A percentile compares a stretch with the other conserved stretches of the same genome.
phyloP scores from a whole-genome alignment of 2,797 vertebrate genomes.

The Centroberyx gerrardi region DNA sequence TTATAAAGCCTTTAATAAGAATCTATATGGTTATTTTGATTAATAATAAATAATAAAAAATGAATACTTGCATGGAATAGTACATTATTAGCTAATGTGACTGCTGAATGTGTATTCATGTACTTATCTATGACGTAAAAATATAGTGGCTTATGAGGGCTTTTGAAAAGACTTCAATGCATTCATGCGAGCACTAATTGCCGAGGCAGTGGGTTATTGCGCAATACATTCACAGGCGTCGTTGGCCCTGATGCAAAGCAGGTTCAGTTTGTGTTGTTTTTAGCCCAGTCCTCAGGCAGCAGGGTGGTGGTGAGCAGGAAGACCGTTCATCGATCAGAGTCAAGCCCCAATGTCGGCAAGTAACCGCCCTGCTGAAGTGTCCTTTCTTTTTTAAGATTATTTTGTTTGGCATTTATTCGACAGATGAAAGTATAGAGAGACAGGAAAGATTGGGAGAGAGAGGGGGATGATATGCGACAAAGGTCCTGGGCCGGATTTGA shows the following conservation, averaged over 20 bases:
- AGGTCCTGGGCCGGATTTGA: no score
- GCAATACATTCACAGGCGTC: not conserved
- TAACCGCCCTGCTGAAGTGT: not conserved
- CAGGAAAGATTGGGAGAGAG: no score
- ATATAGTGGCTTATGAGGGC: not conserved
- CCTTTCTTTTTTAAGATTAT: no score
- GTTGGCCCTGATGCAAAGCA: not conserved
- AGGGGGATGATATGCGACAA: no score
- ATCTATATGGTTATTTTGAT: conserved; percentile 40
- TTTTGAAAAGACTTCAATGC: conserved; percentile 10
- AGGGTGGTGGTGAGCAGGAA: no score
- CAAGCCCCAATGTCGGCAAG: no score
- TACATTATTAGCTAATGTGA: conserved; percentile 5
- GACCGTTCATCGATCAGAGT: no score
- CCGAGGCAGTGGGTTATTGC: not conserved
- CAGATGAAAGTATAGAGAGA: no score
- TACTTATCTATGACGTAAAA: not conserved
- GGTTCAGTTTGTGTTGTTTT: not conserved
- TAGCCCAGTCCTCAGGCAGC: not conserved
- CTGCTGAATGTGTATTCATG: not conserved
- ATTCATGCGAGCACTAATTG: not conserved
- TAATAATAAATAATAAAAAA: conserved; percentile 45
- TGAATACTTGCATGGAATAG: not conserved
- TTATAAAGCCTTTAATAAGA: conserved; percentile 27
- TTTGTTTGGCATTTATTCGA: no score